Percentiles rank a stretch among this genome's conserved stretches.
Evolutionary conservation across 2,113 vertebrate species (phyloP).

Genomic region (Parus major): DNA sequence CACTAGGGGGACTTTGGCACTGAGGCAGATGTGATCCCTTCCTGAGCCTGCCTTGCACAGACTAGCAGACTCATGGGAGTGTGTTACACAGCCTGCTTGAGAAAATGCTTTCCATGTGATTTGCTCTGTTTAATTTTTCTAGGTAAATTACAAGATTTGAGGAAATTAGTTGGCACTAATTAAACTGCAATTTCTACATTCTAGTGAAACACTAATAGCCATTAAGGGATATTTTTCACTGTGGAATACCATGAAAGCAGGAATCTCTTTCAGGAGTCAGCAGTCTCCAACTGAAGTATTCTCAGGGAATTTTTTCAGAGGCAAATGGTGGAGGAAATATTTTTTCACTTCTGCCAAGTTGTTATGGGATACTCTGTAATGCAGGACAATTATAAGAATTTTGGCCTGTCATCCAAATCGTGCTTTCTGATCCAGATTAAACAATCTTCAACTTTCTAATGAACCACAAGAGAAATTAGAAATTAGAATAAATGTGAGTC

Average conservation of each 20-base stretch:
- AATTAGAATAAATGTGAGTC: not conserved
- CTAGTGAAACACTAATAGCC: not conserved
- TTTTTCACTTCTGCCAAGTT: not conserved
- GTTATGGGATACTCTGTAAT: not conserved
- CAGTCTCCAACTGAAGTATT: not conserved
- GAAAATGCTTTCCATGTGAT: not conserved
- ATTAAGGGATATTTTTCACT: not conserved
- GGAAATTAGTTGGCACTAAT: constrained; percentile 1
- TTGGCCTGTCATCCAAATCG: not conserved
- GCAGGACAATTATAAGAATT: not conserved
- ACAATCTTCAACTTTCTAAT: not conserved
- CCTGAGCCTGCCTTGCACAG: not conserved
- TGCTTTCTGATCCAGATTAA: not conserved
- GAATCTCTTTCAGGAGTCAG: not conserved
- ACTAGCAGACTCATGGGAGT: not conserved
- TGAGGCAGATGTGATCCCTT: not conserved
- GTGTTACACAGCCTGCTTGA: not conserved
- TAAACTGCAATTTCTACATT: not conserved
- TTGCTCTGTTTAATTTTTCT: not conserved
- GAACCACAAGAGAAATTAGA: not conserved
- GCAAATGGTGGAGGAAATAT: not conserved
- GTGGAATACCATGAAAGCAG: not conserved
- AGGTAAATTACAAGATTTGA: not conserved
- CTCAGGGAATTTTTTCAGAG: not conserved
- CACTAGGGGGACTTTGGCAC: not conserved